Percentiles rank a stretch among this genome's conserved stretches.
Evolutionary conservation across 2,888 invertebrate genomes (phyloP).

Genomic region (Chelonus formosanus): DNA sequence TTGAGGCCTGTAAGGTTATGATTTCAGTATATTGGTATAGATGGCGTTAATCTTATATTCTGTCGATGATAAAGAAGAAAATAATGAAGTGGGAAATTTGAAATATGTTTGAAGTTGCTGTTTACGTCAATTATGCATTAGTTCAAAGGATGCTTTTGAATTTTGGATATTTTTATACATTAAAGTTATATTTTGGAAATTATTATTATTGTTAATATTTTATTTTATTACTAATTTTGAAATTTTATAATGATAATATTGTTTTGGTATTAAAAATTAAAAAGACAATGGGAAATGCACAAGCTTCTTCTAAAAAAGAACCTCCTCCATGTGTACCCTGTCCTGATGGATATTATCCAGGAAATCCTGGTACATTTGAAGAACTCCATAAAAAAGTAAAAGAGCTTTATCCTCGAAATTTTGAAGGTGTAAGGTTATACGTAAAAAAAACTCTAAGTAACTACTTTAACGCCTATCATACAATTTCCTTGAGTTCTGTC

Average conservation of each 20-base stretch:
- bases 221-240: too few species aligned
- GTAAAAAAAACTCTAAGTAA: slow-evolving; percentile 52
- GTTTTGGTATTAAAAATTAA: not conserved
- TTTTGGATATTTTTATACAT: slow-evolving; percentile 10
- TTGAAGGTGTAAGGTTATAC: slow-evolving; percentile 55
- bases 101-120: slow-evolving; percentile 18
- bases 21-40: too few species aligned
- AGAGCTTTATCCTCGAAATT: slow-evolving; percentile 55
- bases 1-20: too few species aligned
- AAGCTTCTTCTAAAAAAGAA: slow-evolving; percentile 42
- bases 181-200: too few species aligned
- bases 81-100: too few species aligned
- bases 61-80: too few species aligned
- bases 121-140: slow-evolving; percentile 12
- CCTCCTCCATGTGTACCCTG: slow-evolving; percentile 47
- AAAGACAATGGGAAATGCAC: slow-evolving; percentile 48
- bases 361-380: slow-evolving; percentile 60
- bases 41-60: too few species aligned
- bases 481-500: slow-evolving; percentile 51
- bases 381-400: slow-evolving; percentile 59
- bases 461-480: slow-evolving; percentile 54
- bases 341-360: slow-evolving; percentile 47
- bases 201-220: too few species aligned
- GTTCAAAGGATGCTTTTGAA: slow-evolving; percentile 1
- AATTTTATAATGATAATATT: too few species aligned